Base-by-base conservation (phyloP, 2,113 vertebrate genomes). In the Aepyceros melampus region DNA sequence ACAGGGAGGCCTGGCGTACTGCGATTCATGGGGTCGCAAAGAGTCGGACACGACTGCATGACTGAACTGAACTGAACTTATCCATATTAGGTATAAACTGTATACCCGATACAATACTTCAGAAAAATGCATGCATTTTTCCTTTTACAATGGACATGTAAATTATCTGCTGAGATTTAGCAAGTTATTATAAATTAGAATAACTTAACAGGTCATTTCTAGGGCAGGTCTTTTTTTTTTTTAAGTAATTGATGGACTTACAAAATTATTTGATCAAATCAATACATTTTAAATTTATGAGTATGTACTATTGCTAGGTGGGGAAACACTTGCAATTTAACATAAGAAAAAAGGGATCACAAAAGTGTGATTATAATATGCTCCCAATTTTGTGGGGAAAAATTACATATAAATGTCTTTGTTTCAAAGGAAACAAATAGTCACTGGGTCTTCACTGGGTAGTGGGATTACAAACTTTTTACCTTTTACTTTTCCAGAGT, bases 221-320 rank as follows among this genome's bases (percentile, higher is more conserved):
- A 90, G 14, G 87, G 62, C 27, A 92, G 45, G 29, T 89, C 62
- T 53, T 51, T 82, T 53, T 21, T 71, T 90, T n/a, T 84, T 60
- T 56, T 79, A 95, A 76, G 27, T 53, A 87, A 90, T 51, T 64
- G 53, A 78, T 78, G 49, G n/a, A 71, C 60, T 82, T 97, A 36
- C 36, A 87, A 92, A 87, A 40, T 97, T 90, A 89, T 55, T 21
- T 93, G 89, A 93, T 82, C 79, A 60, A 95, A 86, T 36, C 5
- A 2, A 84, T 16, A 71, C 62, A 86, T 78, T 62, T 91, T 86
- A 91, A 95, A 79, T 89, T 55, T 91, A 79, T 82, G 76, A 53
- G 83, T 87, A 84, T 27, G 51, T 40, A 85, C 40, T 85, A 89
- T 78, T 83, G 43, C 76, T 85, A 89, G 53, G 21, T 92, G 14